Evolutionary conservation across 2,888 invertebrate species (phyloP), one percentile per base, ranked within the genome.

Genomic region (Epistrophella euchroma): DNA sequence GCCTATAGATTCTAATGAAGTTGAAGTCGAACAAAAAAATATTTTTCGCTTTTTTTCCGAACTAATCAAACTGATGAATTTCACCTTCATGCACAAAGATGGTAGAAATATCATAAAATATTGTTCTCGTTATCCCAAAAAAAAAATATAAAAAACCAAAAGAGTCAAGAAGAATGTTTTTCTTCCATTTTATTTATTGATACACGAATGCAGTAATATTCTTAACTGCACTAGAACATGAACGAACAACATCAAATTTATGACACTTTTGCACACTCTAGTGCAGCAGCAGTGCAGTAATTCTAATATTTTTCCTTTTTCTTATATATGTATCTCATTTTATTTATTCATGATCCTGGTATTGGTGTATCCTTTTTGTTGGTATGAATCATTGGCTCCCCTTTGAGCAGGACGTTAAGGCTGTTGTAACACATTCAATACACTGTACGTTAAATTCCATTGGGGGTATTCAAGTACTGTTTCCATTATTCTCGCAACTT

Each of bases 381-480:
- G 15, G 15, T 22, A 40, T 7, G 9, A 37, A 60, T 22, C 15
- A 32, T n/a, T 37, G 64, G 55, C 70, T 79, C 11, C 60, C 40
- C 84, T 77, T 50, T 52, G 35, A 50, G 32, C 94, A 98, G 98
- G 99, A 99, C 92, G 99, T 99, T 90, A 99, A 99, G 94, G 99
- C 99, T 89, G 98, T 99, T 90, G 97, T 99, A 91, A 99, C 99
- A 85, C 98, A 99, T 94, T 99, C 99, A 91, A 99, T 99, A 93
- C 98, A 99, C 94, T 98, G 98, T 93, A 99, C 99, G 43, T 94
- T 99, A 90, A 99, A 99, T 93, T 99, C 99, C 74, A 97, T 99
- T 91, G 99, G 99, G 88, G 99, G 99, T 87, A 98, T 99, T 91
- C 98, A 98, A 94, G 98, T 99, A 91, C 94, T 99, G 88, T 98